Base-by-base conservation (phyloP, 64 coral and sea anemone genomes). In the Stylophora pistillata region DNA sequence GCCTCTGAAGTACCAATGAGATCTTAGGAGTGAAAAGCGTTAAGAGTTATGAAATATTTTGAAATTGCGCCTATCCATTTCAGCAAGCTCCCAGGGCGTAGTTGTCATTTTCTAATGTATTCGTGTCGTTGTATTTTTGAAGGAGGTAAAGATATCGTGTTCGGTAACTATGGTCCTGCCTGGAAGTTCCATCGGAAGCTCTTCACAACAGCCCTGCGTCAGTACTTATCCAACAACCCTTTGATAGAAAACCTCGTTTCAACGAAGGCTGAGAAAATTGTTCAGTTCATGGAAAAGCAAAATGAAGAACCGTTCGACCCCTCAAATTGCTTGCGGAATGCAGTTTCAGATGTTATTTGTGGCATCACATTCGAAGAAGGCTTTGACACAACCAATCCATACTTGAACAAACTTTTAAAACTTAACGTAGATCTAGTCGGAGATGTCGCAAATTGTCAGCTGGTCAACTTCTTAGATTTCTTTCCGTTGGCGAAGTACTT, bases 271-370 rank as follows among this genome's bases (percentile, higher is more conserved):
- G 20, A 72, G 52, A 78, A 79, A 23, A 56, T 89, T 0, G 26
- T 89, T 18, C 20, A 79, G 4, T 89, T 60, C 63, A 79, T 89
- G 9, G 88, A 72, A 55, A 78, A 83, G 57, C 88, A 90, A 23
- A 31, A 74, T 20, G 53, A 27, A 4, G 73, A 90, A 30, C 58
- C 78, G 3, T 90, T 90, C 83, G 78, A 90, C 37, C 88, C 88
- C 32, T 27, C 47, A 15, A 6, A 74, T 58, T 82, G 56, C 52
- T 18, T 90, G 16, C 54, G 32, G 29, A 77, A 37, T 55, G 81
- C 75, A 65, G 85, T 93, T 60, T 75, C 76, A 34, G 81, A 93
- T 87, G 76, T 93, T 1, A 93, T 88, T 25, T 81, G 91, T 74
- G 32, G 85, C 6, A 71, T 88, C 16, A 82, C 78, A 26, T 93